phyloP scores from a whole-genome alignment of 2,888 invertebrate species.

The Epirrhoe tristata region DNA sequence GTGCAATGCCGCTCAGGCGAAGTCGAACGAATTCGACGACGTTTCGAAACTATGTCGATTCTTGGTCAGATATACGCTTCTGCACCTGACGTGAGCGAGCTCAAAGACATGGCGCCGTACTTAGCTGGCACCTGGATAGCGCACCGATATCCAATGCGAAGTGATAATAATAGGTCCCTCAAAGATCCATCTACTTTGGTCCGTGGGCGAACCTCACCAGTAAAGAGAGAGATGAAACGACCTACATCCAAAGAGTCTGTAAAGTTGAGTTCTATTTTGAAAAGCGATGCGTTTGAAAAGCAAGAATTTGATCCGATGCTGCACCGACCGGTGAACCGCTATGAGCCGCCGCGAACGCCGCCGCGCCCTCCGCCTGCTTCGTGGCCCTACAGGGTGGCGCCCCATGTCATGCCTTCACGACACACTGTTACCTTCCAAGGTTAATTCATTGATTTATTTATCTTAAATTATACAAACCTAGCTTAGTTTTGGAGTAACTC shows the following conservation, averaged over 20 bases:
- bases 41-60: constrained; percentile 90
- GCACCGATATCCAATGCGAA: constrained; percentile 90
- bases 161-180: constrained; percentile 88
- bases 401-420: constrained; percentile 84
- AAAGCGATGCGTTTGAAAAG: constrained; percentile 84
- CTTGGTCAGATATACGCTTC: constrained; percentile 93
- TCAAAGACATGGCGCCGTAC: constrained; percentile 92
- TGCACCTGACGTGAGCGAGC: constrained; percentile 91
- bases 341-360: constrained; percentile 88
- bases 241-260: constrained; percentile 70
- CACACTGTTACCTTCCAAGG: constrained; percentile 91
- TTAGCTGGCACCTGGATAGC: constrained; percentile 92
- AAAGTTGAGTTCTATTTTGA: constrained; percentile 79
- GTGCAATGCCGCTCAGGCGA: constrained; percentile 86
- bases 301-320: constrained; percentile 91
- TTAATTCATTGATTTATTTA: constrained; percentile 72
- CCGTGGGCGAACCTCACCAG: constrained; percentile 65
- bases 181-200: constrained; percentile 70
- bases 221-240: constrained; percentile 76
- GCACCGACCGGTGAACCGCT: constrained; percentile 91
- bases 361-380: constrained; percentile 80
- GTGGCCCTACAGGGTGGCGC: constrained; percentile 75
- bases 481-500: constrained; percentile 78
- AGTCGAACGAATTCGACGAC: constrained; percentile 89
- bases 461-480: constrained; percentile 46